phyloP scores from a whole-genome alignment of 2,888 invertebrate species.

The Mesorhabditis belari region DNA sequence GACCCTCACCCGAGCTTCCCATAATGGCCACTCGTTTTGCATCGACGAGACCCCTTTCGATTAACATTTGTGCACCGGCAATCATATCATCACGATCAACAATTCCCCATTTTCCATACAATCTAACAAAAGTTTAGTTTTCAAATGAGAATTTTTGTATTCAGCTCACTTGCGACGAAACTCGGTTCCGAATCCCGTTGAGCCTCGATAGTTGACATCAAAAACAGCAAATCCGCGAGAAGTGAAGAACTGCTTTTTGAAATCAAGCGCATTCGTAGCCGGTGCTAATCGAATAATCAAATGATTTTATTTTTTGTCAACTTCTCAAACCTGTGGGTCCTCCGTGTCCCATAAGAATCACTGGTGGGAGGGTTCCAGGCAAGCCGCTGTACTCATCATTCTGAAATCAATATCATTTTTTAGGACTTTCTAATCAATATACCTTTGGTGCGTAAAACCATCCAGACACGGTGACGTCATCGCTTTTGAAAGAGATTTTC shows the following conservation, averaged over 20 bases:
- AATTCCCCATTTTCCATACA: constrained; percentile 53
- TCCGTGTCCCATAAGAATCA: no score
- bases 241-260: constrained; percentile 52
- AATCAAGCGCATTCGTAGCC: constrained; percentile 44
- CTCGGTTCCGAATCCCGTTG: constrained; percentile 55
- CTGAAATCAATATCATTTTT: no score
- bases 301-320: no score
- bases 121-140: constrained; percentile 35
- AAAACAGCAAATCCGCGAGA: constrained; percentile 55
- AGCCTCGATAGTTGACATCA: constrained; percentile 57
- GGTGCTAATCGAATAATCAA: no score
- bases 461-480: constrained; percentile 24
- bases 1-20: constrained; percentile 53
- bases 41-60: constrained; percentile 50
- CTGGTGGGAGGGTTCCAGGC: no score
- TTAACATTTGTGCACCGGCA: constrained; percentile 52
- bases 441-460: constrained; percentile 52
- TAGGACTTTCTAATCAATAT: no score
- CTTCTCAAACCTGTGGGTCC: no score
- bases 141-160: neutral
- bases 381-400: no score
- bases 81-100: constrained; percentile 56
- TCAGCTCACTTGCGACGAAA: constrained; percentile 52
- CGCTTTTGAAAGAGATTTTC: constrained; percentile 48
- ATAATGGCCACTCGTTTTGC: constrained; percentile 54